These are phyloP conservation scores for Microplitis deprimator DNA, from an alignment of 2,888 invertebrate genomes.

Conservation along the genomic window DNA sequence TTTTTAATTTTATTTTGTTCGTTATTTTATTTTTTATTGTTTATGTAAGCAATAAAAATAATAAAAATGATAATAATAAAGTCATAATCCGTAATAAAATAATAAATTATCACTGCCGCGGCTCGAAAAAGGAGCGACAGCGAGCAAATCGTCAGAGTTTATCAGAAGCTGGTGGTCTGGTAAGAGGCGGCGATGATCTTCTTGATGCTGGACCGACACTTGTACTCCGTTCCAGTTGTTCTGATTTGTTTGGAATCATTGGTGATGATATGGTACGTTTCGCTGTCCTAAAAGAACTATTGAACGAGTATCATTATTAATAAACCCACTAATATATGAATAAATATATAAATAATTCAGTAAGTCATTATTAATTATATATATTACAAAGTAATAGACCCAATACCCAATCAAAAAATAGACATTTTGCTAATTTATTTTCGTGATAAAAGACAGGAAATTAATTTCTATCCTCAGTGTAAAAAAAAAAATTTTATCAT, in stretches of 20 bases:
- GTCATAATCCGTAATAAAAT: neutral
- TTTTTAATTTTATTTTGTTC: neutral
- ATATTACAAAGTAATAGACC: too few relatives aligned
- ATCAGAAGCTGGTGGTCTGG: slow-evolving; percentile 59
- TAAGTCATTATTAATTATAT: too few relatives aligned
- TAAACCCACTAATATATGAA: neutral
- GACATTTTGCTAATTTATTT: too few relatives aligned
- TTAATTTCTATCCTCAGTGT: too few relatives aligned
- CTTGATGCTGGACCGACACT: slow-evolving; percentile 64
- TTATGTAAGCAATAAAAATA: slow-evolving; percentile 34
- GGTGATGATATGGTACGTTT: slow-evolving; percentile 73
- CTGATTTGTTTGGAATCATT: slow-evolving; percentile 56
- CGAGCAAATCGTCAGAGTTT: slow-evolving; percentile 69
- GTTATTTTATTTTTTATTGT: neutral
- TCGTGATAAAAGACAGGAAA: too few relatives aligned
- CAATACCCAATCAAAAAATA: too few relatives aligned
- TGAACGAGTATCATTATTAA: slow-evolving; percentile 27
- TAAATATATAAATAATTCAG: neutral
- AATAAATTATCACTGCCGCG: slow-evolving; percentile 56
- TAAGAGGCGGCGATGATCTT: slow-evolving; percentile 50
- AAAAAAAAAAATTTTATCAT: too few relatives aligned
- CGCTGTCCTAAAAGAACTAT: slow-evolving; percentile 70
- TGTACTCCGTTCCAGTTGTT: slow-evolving; percentile 65
- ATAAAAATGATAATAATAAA: neutral
- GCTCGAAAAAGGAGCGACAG: slow-evolving; percentile 69